A percentile compares a stretch with the other conserved stretches of the same genome.
Conservation (phyloP, 2,888 invertebrate species). For the Pseudococcus jackbeardsleyi region DNA sequence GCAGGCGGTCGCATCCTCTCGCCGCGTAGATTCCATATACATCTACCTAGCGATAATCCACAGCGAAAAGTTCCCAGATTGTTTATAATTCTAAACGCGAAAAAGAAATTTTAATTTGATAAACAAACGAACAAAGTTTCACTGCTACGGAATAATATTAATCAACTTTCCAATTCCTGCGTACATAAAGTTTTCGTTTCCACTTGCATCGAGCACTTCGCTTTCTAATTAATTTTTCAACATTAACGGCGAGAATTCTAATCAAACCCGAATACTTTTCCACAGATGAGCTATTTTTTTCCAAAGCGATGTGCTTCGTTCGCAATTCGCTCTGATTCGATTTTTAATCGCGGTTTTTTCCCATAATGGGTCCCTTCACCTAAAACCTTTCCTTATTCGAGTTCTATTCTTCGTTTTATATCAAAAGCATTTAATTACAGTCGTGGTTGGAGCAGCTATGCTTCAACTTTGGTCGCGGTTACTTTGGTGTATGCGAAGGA, state of each 20-base stretch:
- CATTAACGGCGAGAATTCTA: conserved; percentile 30
- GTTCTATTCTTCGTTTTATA: not conserved
- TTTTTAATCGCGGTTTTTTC: not conserved
- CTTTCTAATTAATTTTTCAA: conserved; percentile 33
- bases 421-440: not conserved
- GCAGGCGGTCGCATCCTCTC: not conserved
- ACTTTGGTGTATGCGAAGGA: not conserved
- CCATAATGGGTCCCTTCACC: not conserved
- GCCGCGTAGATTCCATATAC: not conserved
- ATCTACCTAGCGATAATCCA: conserved; percentile 1
- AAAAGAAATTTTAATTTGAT: conserved; percentile 41
- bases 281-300: not conserved
- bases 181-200: not conserved
- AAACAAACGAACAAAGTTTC: conserved; percentile 39
- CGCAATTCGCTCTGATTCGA: not conserved
- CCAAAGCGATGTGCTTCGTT: not conserved
- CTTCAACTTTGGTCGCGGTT: not conserved
- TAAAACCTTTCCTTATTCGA: not conserved
- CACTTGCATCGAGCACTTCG: not conserved
- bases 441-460: not conserved
- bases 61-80: not conserved
- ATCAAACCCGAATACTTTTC: conserved; percentile 14
- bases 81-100: conserved; percentile 34
- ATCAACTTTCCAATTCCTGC: conserved; percentile 10
- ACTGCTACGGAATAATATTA: conserved; percentile 6